Evolutionary conservation across 92 coral and sea anemone genomes (phyloP), one percentile per base, ranked within the genome.

Genomic region (Desmophyllum pertusum): DNA sequence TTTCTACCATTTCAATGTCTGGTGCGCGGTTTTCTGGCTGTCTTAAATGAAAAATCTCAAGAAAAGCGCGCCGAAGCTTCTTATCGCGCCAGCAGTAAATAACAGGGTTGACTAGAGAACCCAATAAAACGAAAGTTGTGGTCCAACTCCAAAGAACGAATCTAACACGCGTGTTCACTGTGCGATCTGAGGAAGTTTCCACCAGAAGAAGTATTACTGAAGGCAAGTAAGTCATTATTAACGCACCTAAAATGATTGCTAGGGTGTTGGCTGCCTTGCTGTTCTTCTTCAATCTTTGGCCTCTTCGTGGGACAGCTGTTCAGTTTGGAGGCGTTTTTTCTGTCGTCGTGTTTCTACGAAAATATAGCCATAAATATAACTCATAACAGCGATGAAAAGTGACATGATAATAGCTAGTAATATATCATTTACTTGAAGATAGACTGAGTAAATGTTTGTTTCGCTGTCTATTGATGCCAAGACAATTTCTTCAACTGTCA

Each of bases 311-410:
- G 70, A 10, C 23, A 77, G 1, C 46, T 79, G 83, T 25, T 45
- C 83, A 2, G 57, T 43, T 29, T 30, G 57, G 18, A 79, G 59
- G 0, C 83, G 83, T 37, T 37, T 33, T 13, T 68, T 68, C 74
- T 68, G 74, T 3, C 74, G 74, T n/a, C 43, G 35, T 9, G 74
- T 37, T 43, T 43, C 48, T 43, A 14, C 7, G 48, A 43, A 43
- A 3, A 43, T 43, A 43, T 43, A 43, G 10, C 7, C 1, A 40
- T 42, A 70, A 39, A 10, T 10, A 33, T 40, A 42, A 39, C 10
- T 18, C 18, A 65, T 65, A 30, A 7, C 41, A 14, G 35, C 70
- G 5, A 31, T 10, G 42, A 21, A 4, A 43, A 45, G 15, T 21
- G 31, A 43, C 8, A 15, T 37, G 51, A 43, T 8, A 5, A 29